Evolutionary conservation across 2,888 invertebrate species (phyloP), one percentile per base, ranked within the genome.

Genomic region (Synanthedon formicaeformis): DNA sequence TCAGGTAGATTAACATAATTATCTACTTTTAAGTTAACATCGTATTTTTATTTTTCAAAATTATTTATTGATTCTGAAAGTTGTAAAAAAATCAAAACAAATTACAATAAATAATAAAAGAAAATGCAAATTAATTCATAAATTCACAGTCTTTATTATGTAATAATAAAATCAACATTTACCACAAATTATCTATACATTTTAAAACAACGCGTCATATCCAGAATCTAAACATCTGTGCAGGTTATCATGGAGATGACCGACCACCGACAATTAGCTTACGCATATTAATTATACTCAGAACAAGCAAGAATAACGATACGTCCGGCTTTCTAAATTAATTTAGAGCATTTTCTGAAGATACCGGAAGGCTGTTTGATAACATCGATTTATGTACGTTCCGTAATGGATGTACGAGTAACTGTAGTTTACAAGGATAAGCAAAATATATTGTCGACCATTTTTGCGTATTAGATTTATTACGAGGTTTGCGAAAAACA

Each of bases 321-420:
- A 64, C 60, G 71, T 79, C 77, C 81, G 75, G 71, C 82, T 83
- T 81, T 81, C 81, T 79, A 79, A 78, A 77, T 73, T 72, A 77
- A 82, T 75, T 76, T 73, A 67, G 77, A 75, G 67, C 74, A 70
- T 64, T 71, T 66, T 49, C 14, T 49, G 49, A 49, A 14, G 16
- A 49, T 16, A 49, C 12, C 49, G 49, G 49, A 49, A 16, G 49
- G 11, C 49, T 13, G 13, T 13, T 16, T 49, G 18, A 23, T 49
- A 45, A 45, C 12, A 12, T 49, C 12, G 49, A 49, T 49, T 49
- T 49, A 49, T 49, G 18, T 49, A 16, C 18, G 34, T 34, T 34
- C 34, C 34, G 6, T 34, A 34, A 34, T 34, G 34, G 34, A 34
- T 61, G 66, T n/a, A n/a, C n/a, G n/a, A n/a, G n/a, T 60, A 73